Evolutionary conservation across 2,888 invertebrate species (phyloP).

Genomic region (Eumerus sabulonum): DNA sequence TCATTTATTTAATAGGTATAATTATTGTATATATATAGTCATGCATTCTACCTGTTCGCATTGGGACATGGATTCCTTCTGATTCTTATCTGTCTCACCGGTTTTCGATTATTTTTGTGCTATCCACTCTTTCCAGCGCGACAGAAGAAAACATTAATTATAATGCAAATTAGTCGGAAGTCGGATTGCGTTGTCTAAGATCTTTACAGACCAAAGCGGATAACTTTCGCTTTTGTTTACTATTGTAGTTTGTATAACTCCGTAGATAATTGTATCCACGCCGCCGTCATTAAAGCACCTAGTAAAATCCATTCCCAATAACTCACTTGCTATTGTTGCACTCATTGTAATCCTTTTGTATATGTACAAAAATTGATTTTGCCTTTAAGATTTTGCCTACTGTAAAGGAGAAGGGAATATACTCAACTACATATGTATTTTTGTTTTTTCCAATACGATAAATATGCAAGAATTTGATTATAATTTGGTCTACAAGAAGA

Average conservation of each 20-base stretch:
- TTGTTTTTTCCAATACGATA: slow-evolving; percentile 10
- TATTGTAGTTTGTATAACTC: slow-evolving; percentile 7
- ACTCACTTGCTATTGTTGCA: too few species aligned
- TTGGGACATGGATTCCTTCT: too few species aligned
- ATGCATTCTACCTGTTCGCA: slow-evolving; percentile 26
- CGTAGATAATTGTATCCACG: not conserved
- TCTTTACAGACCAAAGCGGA: slow-evolving; percentile 15
- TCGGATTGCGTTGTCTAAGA: slow-evolving; percentile 32
- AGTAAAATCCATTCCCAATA: too few species aligned
- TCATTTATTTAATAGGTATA: slow-evolving; percentile 15
- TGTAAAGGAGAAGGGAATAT: too few species aligned
- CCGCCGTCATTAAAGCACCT: too few species aligned
- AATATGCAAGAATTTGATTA: slow-evolving; percentile 44
- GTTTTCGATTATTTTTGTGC: too few species aligned
- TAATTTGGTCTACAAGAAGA: slow-evolving; percentile 22
- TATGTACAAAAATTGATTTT: too few species aligned
- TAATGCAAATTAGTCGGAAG: slow-evolving; percentile 52
- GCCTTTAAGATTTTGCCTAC: too few species aligned
- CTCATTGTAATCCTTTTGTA: too few species aligned
- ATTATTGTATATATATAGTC: slow-evolving; percentile 2
- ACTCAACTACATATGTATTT: slow-evolving; percentile 1
- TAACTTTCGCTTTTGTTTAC: slow-evolving; percentile 58
- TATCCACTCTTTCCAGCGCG: too few species aligned
- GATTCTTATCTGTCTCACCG: too few species aligned
- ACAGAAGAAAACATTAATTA: slow-evolving; percentile 35